Percentiles rank a stretch among this genome's conserved stretches.
These are phyloP conservation scores for Mareca strepera DNA, from an alignment of 2,797 vertebrate genomes.

Conservation along the genomic window DNA sequence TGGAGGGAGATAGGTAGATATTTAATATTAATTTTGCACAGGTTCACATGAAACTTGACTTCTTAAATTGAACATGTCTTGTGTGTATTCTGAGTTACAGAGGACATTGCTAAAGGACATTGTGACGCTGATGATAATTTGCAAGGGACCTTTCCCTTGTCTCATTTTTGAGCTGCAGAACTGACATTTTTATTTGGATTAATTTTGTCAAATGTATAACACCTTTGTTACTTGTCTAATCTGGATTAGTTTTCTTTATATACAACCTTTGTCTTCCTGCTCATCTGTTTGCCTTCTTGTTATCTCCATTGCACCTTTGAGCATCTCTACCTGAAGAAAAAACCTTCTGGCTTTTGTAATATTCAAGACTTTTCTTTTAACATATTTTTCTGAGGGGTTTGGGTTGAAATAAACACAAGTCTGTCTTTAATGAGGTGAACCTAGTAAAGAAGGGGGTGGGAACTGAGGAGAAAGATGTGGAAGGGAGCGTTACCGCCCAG, in stretches of 20 bases:
- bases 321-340: background rate
- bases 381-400: background rate
- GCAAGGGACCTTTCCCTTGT: background rate
- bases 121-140: background rate
- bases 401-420: background rate
- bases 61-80: background rate
- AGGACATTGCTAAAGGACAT: background rate
- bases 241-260: background rate
- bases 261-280: background rate
- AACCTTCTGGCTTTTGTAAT: background rate
- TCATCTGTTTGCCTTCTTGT: background rate
- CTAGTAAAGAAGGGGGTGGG: background rate
- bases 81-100: background rate
- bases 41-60: background rate
- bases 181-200: background rate
- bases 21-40: background rate
- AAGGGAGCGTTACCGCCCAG: background rate
- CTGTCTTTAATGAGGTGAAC: background rate
- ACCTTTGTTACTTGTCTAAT: background rate
- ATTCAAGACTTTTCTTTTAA: background rate
- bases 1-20: background rate
- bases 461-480: background rate
- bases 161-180: background rate
- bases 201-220: background rate
- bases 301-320: background rate